Evolutionary conservation across 2,113 vertebrate species (phyloP).

Genomic region (Ptyas mucosa): DNA sequence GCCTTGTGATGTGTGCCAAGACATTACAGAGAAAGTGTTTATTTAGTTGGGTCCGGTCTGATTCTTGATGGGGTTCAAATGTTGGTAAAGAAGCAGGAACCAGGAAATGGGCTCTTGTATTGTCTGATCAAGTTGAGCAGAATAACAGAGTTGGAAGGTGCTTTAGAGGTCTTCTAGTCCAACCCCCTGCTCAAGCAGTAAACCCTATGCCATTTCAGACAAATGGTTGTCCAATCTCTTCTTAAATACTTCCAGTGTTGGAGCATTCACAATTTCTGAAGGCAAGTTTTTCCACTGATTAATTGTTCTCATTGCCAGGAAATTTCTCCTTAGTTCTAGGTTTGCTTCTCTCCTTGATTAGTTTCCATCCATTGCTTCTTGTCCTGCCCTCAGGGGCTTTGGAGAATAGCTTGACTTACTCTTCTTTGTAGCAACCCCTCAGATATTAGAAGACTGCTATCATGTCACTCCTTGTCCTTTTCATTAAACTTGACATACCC

Average conservation of each 20-base stretch:
- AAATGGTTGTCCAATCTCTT: not conserved
- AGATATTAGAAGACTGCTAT: not conserved
- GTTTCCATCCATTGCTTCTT: not conserved
- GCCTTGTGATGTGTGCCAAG: not conserved
- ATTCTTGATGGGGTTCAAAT: not conserved
- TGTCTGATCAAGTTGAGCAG: not conserved
- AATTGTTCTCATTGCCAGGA: not conserved
- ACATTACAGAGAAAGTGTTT: constrained; percentile 2
- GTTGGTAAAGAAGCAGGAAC: not conserved
- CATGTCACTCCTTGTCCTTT: no score
- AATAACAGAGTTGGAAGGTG: not conserved
- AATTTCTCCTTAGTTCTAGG: not conserved
- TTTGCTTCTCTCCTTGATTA: not conserved
- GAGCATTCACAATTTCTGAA: not conserved
- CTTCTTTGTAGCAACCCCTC: rapidly evolving
- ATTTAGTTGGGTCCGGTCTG: not conserved
- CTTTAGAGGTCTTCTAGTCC: not conserved
- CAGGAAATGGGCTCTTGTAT: not conserved
- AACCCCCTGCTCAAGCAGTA: not conserved
- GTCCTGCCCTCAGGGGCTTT: not conserved
- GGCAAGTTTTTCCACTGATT: not conserved
- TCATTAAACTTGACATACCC: no score
- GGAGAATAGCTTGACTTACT: not conserved
- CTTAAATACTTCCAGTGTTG: not conserved
- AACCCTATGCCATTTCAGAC: not conserved